Conservation (phyloP, 2,797 vertebrate genomes). For the Adelosebastes latens region DNA sequence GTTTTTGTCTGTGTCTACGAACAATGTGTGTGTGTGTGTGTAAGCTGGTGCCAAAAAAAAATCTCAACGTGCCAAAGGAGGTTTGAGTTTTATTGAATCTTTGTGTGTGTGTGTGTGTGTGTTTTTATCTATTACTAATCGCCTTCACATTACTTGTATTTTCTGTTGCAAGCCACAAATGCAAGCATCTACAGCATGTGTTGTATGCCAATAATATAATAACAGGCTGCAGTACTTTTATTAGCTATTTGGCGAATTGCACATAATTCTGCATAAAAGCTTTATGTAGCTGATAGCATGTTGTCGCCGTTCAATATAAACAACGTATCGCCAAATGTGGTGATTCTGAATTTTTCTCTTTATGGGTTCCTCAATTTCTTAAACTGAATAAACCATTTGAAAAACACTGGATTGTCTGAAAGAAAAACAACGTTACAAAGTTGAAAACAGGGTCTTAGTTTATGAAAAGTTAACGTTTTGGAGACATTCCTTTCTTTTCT, state of each 20-base stretch:
- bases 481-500: neutral
- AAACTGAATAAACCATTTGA: neutral
- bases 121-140: neutral
- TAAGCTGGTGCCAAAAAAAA: neutral
- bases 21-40: neutral
- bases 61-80: neutral
- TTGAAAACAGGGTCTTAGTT: neutral
- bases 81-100: neutral
- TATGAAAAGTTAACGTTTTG: neutral
- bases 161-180: neutral
- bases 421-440: neutral
- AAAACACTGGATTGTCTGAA: neutral
- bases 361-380: neutral
- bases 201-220: neutral
- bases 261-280: neutral
- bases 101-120: neutral
- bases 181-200: neutral
- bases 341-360: neutral
- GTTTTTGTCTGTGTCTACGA: constrained; percentile 6
- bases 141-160: neutral
- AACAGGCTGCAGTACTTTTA: neutral
- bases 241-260: neutral
- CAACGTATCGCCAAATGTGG: neutral
- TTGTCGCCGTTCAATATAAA: neutral
- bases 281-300: neutral